Conservation (phyloP, 2,888 invertebrate genomes). For the Tinea pellionella region DNA sequence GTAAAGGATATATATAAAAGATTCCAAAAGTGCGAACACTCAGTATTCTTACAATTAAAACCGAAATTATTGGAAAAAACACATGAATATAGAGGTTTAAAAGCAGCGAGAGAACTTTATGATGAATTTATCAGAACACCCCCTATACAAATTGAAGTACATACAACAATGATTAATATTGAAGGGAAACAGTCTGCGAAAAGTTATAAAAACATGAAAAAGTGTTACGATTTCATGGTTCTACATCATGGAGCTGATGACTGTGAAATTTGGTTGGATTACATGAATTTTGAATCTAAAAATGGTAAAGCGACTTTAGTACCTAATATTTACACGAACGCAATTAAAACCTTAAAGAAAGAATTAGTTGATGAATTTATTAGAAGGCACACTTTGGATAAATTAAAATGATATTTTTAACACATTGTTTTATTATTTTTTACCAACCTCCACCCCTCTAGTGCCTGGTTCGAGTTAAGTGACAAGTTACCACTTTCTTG, state of each 20-base stretch:
- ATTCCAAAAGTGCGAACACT: constrained; percentile 57
- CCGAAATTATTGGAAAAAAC: constrained; percentile 73
- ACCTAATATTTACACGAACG: constrained; percentile 71
- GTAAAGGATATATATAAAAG: constrained; percentile 42
- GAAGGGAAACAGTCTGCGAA: constrained; percentile 54
- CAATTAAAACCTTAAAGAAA: constrained; percentile 69
- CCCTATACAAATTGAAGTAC: constrained; percentile 71
- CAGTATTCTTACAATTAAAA: constrained; percentile 64
- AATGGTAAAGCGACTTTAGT: constrained; percentile 69
- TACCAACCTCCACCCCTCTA: no score
- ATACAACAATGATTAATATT: constrained; percentile 71
- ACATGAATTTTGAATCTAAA: constrained; percentile 76
- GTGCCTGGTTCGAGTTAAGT: no score
- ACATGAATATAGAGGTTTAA: constrained; percentile 56
- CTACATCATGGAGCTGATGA: constrained; percentile 75
- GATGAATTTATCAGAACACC: constrained; percentile 67
- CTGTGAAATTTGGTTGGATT: constrained; percentile 79
- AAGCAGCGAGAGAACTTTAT: constrained; percentile 72
- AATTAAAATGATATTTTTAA: constrained; percentile 32
- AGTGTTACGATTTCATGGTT: constrained; percentile 72
- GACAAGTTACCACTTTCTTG: no score
- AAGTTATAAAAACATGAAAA: constrained; percentile 62
- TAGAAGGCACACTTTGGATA: constrained; percentile 60
- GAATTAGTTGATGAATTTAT: constrained; percentile 65
- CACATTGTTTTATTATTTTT: constrained; percentile 18